Evolutionary conservation across 1,140 invertebrate genomes (phyloP), one percentile per base, ranked within the genome.

Genomic region (Hirudo medicinalis): DNA sequence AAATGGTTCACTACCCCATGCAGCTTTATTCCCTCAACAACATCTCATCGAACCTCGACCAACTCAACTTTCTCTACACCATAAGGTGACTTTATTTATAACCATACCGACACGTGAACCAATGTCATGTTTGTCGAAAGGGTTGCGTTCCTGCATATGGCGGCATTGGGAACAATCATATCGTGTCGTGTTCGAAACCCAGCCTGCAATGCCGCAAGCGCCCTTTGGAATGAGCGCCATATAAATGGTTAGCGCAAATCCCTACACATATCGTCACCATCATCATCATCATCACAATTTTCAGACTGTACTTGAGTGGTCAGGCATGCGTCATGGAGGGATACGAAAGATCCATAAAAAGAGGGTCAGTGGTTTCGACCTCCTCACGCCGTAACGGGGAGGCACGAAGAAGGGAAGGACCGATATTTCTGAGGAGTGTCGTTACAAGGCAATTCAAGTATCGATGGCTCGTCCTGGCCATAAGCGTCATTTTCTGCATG

Each of bases 1-100:
- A 72, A 54, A 72, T 67, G 13, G 72, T 72, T 20, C 40, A 53
- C 67, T 68, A 72, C 49, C 72, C 72, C 15, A 68, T 72, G 49
- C 72, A 72, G 72, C 49, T 69, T 17, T 36, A 63, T 32, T 25
- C 57, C 22, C 6, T 25, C 22, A 22, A n/a, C 22, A 22, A 22
- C 22, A 22, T 25, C 57, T 13, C 57, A 11, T 32, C 22, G 57
- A 63, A 63, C 20, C 22, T 25, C 29, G 57, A 63, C 13, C 22
- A 63, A 32, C 29, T 63, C 22, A 63, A 63, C 29, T 63, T 63
- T n/a, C 57, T 63, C 13, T 63, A 25, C 57, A 63, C 57, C 6
- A 63, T 63, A 22, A 63, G 57, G 57, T 63, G 22, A 11, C 29
- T 11, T 63, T 63, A n/a, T n/a, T n/a, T n/a, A n/a, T n/a, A 49